Evolutionary conservation across 1,140 invertebrate species (phyloP).

Genomic region (Hylyphantes graminicola): DNA sequence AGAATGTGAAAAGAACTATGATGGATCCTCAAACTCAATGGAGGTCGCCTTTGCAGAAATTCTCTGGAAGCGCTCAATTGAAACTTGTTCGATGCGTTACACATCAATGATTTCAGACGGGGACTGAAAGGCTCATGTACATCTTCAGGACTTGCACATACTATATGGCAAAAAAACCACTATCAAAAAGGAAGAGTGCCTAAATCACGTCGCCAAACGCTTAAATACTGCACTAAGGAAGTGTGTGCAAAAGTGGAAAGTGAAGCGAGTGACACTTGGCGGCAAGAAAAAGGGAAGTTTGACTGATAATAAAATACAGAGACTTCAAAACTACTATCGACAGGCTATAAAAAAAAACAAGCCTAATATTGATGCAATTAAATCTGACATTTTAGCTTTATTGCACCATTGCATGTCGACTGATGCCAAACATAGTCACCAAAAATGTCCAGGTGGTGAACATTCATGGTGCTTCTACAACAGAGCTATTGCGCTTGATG

Average conservation of each 20-base stretch:
- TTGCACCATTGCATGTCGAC: conserved; percentile 14
- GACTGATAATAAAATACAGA: background rate
- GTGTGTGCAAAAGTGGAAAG: conserved; percentile 9
- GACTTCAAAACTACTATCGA: conserved; percentile 19
- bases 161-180: too few relatives aligned
- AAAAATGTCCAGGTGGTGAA: background rate
- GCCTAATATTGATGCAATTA: background rate
- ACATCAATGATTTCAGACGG: too few relatives aligned
- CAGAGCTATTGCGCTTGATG: background rate
- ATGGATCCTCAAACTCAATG: too few relatives aligned
- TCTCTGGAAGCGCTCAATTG: too few relatives aligned
- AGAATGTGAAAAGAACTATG: background rate
- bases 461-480: background rate
- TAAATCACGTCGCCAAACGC: conserved; percentile 29
- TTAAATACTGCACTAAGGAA: conserved; percentile 12
- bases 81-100: too few relatives aligned
- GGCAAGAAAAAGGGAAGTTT: background rate
- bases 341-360: conserved; percentile 10
- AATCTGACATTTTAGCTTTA: conserved; percentile 12
- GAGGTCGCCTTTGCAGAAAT: too few relatives aligned
- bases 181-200: conserved; percentile 7
- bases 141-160: too few relatives aligned
- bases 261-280: background rate
- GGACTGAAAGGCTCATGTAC: too few relatives aligned
- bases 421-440: background rate